Evolutionary conservation across 1,140 invertebrate species (phyloP), one percentile per base, ranked within the genome.

Genomic region (Oscheius sp.): DNA sequence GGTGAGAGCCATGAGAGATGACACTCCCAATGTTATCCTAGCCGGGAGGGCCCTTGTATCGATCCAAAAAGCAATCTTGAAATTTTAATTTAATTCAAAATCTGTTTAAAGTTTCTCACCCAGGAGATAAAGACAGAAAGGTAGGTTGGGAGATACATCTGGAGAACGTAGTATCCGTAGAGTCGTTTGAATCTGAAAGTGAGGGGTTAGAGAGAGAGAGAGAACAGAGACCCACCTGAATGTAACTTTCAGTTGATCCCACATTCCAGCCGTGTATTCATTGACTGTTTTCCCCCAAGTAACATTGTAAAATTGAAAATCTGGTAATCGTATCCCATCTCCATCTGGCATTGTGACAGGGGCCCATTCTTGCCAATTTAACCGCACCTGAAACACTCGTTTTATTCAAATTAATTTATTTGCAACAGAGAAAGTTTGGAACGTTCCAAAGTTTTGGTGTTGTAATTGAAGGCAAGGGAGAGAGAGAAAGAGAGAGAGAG

Each of bases 121-220:
- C 69, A 71, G 2, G 59, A 64, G n/a, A 71, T 71, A 45, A 71
- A 71, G 7, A 71, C 85, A 18, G 86, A 85, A 36, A 87, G 75
- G 63, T 85, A 84, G 59, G 85, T 86, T 7, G 86, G 87, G 2
- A 87, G 76, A 75, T 86, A 87, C 64, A 87, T 86, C 79, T 87
- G 86, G 3, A 87, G 79, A 7, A 87, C 73, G 78, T 85, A 87
- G 69, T 86, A 87, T 15, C 86, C 86, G 20, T 87, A 77, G 52
- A 86, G 80, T 15, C 87, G 80, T 69, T 86, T 84, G 65, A 88
- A 82, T 58, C 85, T 84, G 65, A 85, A 86, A 64, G n/a, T 23
- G 34, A 23, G 31, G 15, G 23, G 7, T 18, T n/a, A 23, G 20
- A 23, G n/a, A 38, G n/a, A 15, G 62, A n/a, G 4, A n/a, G 29